phyloP scores from a whole-genome alignment of 2,113 vertebrate species.

The Coturnix japonica region DNA sequence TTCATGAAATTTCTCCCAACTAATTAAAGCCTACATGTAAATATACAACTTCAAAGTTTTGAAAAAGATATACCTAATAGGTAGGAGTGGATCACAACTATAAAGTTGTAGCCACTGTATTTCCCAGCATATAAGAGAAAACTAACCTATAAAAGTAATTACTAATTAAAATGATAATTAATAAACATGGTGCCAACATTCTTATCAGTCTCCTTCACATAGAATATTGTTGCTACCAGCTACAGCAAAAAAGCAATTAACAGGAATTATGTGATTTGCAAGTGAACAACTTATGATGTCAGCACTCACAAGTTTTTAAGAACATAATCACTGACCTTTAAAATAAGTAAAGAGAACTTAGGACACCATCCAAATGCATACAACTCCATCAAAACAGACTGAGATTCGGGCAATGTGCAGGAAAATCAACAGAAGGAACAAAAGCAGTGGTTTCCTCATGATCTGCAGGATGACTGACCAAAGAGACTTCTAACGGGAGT shows the following conservation, averaged over 20 bases:
- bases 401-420: not conserved
- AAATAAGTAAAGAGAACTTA: constrained; percentile 39
- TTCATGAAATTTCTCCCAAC: not conserved
- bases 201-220: not conserved
- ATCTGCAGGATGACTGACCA: not conserved
- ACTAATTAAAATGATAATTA: not conserved
- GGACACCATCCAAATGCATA: constrained; percentile 28
- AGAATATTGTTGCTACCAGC: constrained; percentile 1
- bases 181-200: not conserved
- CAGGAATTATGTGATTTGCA: constrained; percentile 10
- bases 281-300: constrained; percentile 42
- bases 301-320: constrained; percentile 24
- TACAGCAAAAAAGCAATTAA: constrained; percentile 40
- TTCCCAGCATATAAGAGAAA: not conserved
- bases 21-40: not conserved
- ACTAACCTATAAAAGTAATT: not conserved
- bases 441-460: not conserved
- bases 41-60: not conserved
- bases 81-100: not conserved
- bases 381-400: constrained; percentile 15
- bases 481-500: not conserved
- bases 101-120: not conserved
- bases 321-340: constrained; percentile 39
- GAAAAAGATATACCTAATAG: not conserved
- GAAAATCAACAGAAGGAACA: not conserved